phyloP scores from a whole-genome alignment of 2,797 vertebrate genomes.

The Hyperoplus lanceolatus region DNA sequence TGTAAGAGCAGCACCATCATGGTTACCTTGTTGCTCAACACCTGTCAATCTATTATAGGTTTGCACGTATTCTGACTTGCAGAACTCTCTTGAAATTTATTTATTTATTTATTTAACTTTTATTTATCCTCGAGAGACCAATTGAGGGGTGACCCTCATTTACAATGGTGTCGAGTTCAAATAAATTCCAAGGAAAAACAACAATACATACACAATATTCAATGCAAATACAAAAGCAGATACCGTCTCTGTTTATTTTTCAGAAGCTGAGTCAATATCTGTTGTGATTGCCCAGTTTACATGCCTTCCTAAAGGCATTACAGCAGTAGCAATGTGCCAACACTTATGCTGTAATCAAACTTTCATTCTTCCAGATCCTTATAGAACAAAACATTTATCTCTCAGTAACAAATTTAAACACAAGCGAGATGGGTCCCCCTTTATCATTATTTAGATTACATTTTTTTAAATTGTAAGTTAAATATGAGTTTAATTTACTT shows the following conservation, averaged over 20 bases:
- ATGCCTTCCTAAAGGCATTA: constrained; percentile 29
- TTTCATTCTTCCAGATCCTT: constrained; percentile 6
- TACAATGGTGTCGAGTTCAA: too few species aligned
- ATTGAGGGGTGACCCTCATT: too few species aligned
- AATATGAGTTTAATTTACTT: background rate
- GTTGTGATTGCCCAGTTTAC: constrained; percentile 30
- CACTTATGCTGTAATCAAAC: constrained; percentile 23
- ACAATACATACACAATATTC: too few species aligned
- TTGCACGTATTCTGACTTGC: constrained; percentile 72
- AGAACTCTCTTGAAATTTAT: constrained; percentile 55
- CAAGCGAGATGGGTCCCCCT: background rate
- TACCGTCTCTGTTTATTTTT: constrained; percentile 60
- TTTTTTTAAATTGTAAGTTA: background rate
- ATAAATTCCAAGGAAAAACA: too few species aligned
- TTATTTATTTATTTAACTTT: too few species aligned
- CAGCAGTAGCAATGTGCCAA: constrained; percentile 10
- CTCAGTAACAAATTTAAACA: constrained; percentile 20
- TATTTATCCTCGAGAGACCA: too few species aligned
- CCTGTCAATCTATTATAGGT: constrained; percentile 50
- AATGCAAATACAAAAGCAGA: too few species aligned
- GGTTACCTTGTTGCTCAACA: constrained; percentile 71
- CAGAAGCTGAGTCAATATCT: constrained; percentile 53
- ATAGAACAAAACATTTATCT: background rate
- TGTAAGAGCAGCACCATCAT: constrained; percentile 59
- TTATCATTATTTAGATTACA: background rate